A percentile compares a stretch with the other conserved stretches of the same genome.
phyloP scores from a whole-genome alignment of 1,140 invertebrate species.

The Oreohelix idahoensis region DNA sequence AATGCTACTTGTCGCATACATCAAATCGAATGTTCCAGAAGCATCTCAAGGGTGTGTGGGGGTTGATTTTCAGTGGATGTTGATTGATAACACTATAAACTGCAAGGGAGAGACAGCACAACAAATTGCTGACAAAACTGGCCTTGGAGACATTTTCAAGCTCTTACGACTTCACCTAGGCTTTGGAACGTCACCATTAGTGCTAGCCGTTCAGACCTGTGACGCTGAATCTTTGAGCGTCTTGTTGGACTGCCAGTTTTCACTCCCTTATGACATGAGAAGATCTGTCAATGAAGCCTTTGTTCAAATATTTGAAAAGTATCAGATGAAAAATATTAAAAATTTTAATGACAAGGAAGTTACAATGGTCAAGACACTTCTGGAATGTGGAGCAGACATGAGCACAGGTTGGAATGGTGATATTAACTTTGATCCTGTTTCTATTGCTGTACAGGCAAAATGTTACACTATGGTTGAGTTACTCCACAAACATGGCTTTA shows the following conservation, averaged over 20 bases:
- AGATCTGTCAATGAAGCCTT: not conserved
- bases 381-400: not conserved
- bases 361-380: not conserved
- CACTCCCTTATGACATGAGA: not conserved
- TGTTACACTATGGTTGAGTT: not conserved
- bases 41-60: not conserved
- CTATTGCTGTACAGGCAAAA: not conserved
- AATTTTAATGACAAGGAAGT: not conserved
- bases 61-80: not conserved
- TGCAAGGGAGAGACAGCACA: not conserved
- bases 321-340: not conserved
- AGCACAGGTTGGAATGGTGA: not conserved
- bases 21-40: not conserved
- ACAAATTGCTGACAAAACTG: not conserved
- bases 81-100: not conserved
- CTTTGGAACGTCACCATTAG: not conserved
- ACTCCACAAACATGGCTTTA: not conserved
- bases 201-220: not conserved
- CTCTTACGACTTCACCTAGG: not conserved
- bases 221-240: not conserved
- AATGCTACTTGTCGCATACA: not conserved
- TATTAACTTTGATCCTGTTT: not conserved
- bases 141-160: not conserved
- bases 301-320: not conserved
- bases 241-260: not conserved